phyloP scores from a whole-genome alignment of 1,140 invertebrate species.

The Melitaea cinxia region DNA sequence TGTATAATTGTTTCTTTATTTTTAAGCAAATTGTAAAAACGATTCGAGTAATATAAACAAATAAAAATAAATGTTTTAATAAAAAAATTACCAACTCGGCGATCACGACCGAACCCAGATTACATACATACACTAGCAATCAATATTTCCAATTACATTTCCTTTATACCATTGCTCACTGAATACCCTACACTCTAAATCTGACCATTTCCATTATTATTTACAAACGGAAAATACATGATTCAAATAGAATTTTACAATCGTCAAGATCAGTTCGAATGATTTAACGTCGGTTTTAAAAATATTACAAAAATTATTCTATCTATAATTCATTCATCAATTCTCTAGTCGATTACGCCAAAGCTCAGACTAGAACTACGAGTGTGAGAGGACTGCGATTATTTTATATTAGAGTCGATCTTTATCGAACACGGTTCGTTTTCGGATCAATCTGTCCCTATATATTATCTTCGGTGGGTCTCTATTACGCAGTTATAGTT shows the following conservation, averaged over 20 bases:
- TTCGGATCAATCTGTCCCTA: no score
- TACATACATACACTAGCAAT: background rate
- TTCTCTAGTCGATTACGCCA: background rate
- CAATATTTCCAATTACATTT: background rate
- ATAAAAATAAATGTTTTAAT: no score
- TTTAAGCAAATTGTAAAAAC: background rate
- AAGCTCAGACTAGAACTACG: background rate
- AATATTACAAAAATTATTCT: background rate
- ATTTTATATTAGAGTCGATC: no score
- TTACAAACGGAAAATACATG: slow-evolving; percentile 5
- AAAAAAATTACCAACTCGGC: background rate
- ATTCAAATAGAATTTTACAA: slow-evolving; percentile 10
- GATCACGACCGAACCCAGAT: slow-evolving; percentile 6
- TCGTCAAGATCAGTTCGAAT: background rate
- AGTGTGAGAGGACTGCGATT: background rate
- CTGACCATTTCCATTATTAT: slow-evolving; percentile 21
- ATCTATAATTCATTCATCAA: background rate
- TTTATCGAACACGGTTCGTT: no score
- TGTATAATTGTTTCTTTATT: background rate
- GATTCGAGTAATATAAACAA: no score
- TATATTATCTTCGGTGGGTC: no score
- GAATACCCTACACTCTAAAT: slow-evolving; percentile 1
- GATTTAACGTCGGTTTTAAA: background rate
- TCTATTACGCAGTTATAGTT: no score
- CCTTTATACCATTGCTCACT: background rate